Evolutionary conservation across 2,888 invertebrate genomes (phyloP), one percentile per base, ranked within the genome.

Genomic region (Nyleta sp.): DNA sequence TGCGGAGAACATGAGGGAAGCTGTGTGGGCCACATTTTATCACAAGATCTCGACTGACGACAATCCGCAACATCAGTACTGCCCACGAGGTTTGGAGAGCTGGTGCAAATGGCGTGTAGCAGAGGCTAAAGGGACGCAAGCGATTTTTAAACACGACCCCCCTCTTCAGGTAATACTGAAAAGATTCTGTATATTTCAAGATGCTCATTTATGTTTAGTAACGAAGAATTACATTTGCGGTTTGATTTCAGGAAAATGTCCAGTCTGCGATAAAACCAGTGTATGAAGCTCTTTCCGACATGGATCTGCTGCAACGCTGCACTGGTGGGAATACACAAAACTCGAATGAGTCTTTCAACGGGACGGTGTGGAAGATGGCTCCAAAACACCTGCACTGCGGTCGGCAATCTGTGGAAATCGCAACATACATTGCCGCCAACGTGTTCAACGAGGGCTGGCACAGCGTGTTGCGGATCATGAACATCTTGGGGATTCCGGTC

Each of bases 381-480:
- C 72, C 72, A 7, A 72, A 72, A 48, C 62, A 64, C 24, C 13
- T 72, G 6, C 62, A 72, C 52, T 55, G 55, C 31, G 62, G 28
- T 13, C 2, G 11, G 3, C 22, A 55, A 53, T 44, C 55, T 4
- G 55, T 72, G 11, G 55, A 62, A 46, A 64, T 64, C n/a, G 62
- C 62, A 6, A 44, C 71, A 15, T 55, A 62, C 15, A 62, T 72
- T 2, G 62, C 62, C 13, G 62, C 55, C 24, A 55, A 33, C 28
- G 17, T 62, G 10, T 72, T 62, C 55, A 64, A 64, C 24, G 62
- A 72, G 10, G 48, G 55, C 13, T 64, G 33, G 6, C 35, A 5
- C 1, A 11, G 13, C 38, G 13, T 72, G 0, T 11, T 72, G 13
- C 38, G 40, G 8, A 71, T 18, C 2, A 71, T 71, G 52, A 53